phyloP scores from a whole-genome alignment of 1,140 invertebrate species.

The Apis florea region DNA sequence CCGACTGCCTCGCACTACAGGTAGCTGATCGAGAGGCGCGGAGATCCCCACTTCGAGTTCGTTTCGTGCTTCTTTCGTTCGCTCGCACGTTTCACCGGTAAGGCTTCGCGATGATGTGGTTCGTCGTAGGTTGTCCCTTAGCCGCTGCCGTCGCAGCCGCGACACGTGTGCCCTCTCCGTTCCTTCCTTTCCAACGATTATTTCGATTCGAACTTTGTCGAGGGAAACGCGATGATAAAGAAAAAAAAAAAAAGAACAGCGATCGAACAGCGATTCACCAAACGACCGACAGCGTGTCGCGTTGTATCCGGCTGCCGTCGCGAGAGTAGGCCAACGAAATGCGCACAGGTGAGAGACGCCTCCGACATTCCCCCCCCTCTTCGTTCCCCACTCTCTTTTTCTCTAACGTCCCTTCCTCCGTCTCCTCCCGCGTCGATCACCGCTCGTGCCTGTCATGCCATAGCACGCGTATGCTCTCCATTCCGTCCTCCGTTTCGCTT shows the following conservation, averaged over 20 bases:
- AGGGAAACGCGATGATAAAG: too few species aligned
- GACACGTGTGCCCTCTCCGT: neutral
- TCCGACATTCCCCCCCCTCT: slow-evolving; percentile 42
- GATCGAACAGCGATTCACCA: slow-evolving; percentile 17
- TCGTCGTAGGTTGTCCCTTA: neutral
- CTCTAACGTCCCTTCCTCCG: slow-evolving; percentile 16
- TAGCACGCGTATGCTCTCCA: slow-evolving; percentile 10
- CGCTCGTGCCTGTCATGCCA: slow-evolving; percentile 15
- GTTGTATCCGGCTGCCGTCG: slow-evolving; percentile 60
- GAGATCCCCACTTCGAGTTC: slow-evolving; percentile 26
- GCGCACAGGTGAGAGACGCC: slow-evolving; percentile 72
- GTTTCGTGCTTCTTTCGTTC: slow-evolving; percentile 25
- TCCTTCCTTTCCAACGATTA: neutral
- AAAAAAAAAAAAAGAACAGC: neutral
- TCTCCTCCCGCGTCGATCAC: slow-evolving; percentile 17
- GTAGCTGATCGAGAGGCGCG: slow-evolving; percentile 22
- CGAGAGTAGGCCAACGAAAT: slow-evolving; percentile 73
- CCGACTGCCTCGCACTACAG: slow-evolving; percentile 31
- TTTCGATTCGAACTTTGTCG: too few species aligned
- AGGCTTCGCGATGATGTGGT: slow-evolving; percentile 27
- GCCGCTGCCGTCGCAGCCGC: neutral
- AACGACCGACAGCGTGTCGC: slow-evolving; percentile 40
- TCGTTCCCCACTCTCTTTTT: slow-evolving; percentile 10
- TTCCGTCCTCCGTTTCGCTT: slow-evolving; percentile 12
- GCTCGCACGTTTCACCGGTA: slow-evolving; percentile 40